Conservation (phyloP, 2,797 vertebrate species). For the Phataginus tetradactyla region DNA sequence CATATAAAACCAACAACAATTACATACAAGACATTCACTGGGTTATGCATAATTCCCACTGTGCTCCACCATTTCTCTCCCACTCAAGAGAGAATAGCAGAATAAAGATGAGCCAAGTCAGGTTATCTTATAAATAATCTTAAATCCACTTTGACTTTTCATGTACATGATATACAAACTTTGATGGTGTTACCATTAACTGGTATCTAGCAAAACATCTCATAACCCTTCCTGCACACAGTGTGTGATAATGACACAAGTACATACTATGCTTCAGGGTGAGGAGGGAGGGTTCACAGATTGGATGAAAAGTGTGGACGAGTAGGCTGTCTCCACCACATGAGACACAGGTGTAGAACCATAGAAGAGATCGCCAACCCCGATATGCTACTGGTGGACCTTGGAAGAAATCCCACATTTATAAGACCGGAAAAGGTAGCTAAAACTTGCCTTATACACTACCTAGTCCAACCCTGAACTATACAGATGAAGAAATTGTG, state of each 20-base stretch:
- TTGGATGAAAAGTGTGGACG: background rate
- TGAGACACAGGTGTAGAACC: background rate
- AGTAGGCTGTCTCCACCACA: background rate
- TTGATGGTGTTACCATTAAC: background rate
- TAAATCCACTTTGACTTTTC: background rate
- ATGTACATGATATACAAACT: background rate
- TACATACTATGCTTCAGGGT: background rate
- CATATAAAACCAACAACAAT: background rate
- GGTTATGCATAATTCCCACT: background rate
- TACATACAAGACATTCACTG: background rate
- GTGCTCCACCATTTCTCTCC: background rate
- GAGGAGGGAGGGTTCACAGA: background rate
- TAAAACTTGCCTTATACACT: background rate
- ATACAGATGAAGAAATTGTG: background rate
- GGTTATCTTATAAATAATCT: conserved; percentile 1
- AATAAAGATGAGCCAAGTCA: background rate
- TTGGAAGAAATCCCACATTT: background rate
- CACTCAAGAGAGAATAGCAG: background rate
- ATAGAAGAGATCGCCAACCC: background rate
- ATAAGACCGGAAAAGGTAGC: background rate
- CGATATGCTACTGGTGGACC: background rate
- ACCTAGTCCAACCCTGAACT: background rate
- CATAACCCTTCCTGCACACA: background rate
- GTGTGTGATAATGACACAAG: background rate
- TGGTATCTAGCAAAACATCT: background rate